phyloP scores from a whole-genome alignment of 23 tunicate species.

The Styela clava region DNA sequence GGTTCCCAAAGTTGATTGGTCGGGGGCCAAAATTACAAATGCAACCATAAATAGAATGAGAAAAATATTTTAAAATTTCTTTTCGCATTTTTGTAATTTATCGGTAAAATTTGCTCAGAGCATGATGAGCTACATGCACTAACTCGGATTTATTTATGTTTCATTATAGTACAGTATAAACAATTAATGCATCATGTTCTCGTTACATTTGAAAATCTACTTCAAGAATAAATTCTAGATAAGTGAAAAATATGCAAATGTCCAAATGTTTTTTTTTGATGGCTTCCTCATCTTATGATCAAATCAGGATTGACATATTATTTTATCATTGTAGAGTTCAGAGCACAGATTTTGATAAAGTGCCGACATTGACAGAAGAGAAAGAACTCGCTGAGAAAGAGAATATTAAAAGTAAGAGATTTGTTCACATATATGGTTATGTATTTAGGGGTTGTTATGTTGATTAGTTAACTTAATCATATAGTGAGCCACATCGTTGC shows the following conservation, averaged over 20 bases:
- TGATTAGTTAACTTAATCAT: too few species aligned
- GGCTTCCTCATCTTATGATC: background rate
- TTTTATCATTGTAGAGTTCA: constrained; percentile 36
- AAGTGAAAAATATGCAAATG: too few species aligned
- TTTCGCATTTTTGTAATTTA: background rate
- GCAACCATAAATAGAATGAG: background rate
- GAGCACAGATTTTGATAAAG: constrained; percentile 58
- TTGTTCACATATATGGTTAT: background rate
- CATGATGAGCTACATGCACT: too few species aligned
- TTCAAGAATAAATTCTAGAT: background rate
- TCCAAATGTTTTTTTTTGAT: background rate
- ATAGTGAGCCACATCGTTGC: too few species aligned
- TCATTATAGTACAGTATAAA: background rate
- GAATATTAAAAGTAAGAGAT: constrained; percentile 39
- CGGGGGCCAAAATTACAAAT: too few species aligned
- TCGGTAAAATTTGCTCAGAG: too few species aligned
- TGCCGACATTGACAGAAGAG: constrained; percentile 46
- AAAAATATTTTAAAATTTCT: too few species aligned
- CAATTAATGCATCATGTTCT: background rate
- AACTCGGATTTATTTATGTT: too few species aligned
- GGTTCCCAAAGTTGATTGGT: too few species aligned
- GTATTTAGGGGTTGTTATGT: background rate
- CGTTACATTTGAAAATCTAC: background rate
- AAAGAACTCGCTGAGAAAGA: constrained; percentile 43
- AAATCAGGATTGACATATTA: background rate